Evolutionary conservation across 2,797 vertebrate species (phyloP), one percentile per base, ranked within the genome.

Genomic region (Pseudochromis fuscus): DNA sequence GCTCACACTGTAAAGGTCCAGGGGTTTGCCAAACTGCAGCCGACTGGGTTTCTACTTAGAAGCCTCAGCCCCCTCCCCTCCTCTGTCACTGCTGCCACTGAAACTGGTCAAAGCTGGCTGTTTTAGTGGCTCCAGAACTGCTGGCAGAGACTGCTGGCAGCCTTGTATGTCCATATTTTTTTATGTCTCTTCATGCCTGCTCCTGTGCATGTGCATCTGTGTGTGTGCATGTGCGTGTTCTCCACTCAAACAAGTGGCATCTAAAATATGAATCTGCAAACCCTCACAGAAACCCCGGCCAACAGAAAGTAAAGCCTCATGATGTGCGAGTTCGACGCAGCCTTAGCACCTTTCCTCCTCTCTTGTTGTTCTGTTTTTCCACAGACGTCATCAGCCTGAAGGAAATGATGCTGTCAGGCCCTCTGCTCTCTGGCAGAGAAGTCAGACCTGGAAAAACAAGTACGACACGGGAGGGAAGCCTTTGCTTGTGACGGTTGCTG

Each of bases 31-130:
- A 90, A 86, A 81, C 75, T 88, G 74, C 86, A 85, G 83, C 84
- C 85, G 86, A 82, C 88, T 89, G 87, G 65, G 72, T 87, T 90
- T 91, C 77, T 75, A 87, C 88, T 90, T 77, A 88, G 69, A 75
- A 81, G 77, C 81, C 72, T 68, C 72, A 74, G 60, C 79, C 76
- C 65, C 15, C 37, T 15, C 60, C 28, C 31, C 35, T 56, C 59
- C 23, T 79, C 74, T 73, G 71, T 89, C 58, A 46, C 74, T 66
- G 70, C 82, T 85, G 75, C 70, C 77, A 72, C 81, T 76, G 71
- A 84, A 85, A 69, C 79, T 81, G 85, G 83, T 84, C 83, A 75
- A 63, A 67, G 80, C 67, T 78, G 82, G 73, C 86, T 87, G 80
- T 75, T 88, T 84, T 40, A 79, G 83, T 56, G 77, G 84, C 77